Base-by-base conservation (phyloP, 2,888 invertebrate genomes). In the Psylliodes chrysocephalus region DNA sequence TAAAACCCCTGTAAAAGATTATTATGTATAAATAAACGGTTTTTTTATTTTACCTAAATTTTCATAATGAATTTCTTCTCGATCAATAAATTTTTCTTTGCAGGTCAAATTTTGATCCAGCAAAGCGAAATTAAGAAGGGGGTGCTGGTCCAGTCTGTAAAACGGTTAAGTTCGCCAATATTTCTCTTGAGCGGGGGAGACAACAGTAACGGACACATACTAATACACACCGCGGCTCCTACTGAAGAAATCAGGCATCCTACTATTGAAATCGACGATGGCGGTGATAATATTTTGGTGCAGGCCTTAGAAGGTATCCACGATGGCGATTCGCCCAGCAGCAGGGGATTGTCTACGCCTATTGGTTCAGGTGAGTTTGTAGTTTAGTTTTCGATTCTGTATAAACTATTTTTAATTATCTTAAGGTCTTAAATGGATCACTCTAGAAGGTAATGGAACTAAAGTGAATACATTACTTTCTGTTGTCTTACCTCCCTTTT, bases 71-170 rank as follows among this genome's bases (percentile, higher is more conserved):
- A n/a, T n/a, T n/a, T n/a, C n/a, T n/a, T n/a, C n/a, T n/a, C n/a
- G n/a, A n/a, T n/a, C n/a, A n/a, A n/a, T n/a, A n/a, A n/a, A n/a
- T n/a, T n/a, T 25, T 35, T 35, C n/a, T 7, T 35, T 38, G 2
- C 14, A 47, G 47, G 47, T 1, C 49, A 49, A 28, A 78, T 82
- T 60, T 74, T 81, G 60, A 76, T 82, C 56, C 81, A 82, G 65
- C 82, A 81, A 69, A 77, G 78, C 67, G 74, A 72, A 38, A 71
- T 81, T 22, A 76, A 77, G 56, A 80, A 81, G 60, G 80, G 79
- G 6, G 78, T 82, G 4, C 71, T 82, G 38, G 73, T 82, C 60
- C 82, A 82, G 63, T 80, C 81, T 62, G 79, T 82, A 35, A 82
- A 82, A 71, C 73, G 82, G 33, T 51, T 79, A 74, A 57, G 77